phyloP scores from a whole-genome alignment of 2,888 invertebrate genomes.

The Zygogramma bicolorata region DNA sequence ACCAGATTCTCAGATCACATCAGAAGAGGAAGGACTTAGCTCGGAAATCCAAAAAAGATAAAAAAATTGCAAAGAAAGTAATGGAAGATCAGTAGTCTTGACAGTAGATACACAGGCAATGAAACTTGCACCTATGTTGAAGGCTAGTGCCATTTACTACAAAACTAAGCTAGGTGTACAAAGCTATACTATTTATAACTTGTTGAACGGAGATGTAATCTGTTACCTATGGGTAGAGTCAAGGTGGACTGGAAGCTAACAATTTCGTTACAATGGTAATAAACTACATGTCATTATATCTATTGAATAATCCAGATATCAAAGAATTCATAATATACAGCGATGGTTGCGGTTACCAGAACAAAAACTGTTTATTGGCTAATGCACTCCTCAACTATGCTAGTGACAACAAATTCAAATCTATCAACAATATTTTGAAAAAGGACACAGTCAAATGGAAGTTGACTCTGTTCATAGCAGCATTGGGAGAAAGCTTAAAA shows the following conservation, averaged over 20 bases:
- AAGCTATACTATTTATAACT: background rate
- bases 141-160: slow-evolving; percentile 1
- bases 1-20: background rate
- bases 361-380: too few species aligned
- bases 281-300: too few species aligned
- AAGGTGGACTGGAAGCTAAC: background rate
- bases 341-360: too few species aligned
- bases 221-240: background rate
- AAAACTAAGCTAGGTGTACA: background rate
- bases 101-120: background rate
- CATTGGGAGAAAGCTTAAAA: too few species aligned
- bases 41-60: background rate
- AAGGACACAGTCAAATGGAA: too few species aligned
- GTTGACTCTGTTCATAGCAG: too few species aligned
- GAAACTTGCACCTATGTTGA: slow-evolving; percentile 1
- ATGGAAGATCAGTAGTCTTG: background rate
- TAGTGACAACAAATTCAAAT: too few species aligned
- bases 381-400: too few species aligned
- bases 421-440: too few species aligned
- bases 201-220: background rate
- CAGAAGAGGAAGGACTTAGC: background rate
- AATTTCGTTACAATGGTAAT: background rate
- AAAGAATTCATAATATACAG: too few species aligned
- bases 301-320: too few species aligned
- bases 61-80: background rate